Evolutionary conservation across 2,113 vertebrate genomes (phyloP).

Genomic region (Phrynosoma platyrhinos): DNA sequence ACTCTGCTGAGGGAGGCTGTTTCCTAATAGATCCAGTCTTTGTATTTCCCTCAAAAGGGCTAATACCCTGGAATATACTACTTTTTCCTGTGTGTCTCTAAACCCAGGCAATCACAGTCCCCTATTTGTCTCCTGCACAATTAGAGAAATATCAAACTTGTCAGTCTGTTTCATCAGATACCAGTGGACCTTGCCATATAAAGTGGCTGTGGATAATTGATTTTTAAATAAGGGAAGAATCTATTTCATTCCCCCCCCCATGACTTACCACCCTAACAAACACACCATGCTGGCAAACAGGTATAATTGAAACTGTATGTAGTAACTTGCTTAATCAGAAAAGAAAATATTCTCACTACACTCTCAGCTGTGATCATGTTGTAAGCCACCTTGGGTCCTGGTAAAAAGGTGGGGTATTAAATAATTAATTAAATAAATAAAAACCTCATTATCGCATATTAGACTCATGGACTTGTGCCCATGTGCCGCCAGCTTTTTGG

Average conservation of each 20-base stretch:
- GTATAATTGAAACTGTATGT: background rate
- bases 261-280: background rate
- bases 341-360: background rate
- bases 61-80: too few species aligned
- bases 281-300: background rate
- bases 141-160: background rate
- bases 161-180: background rate
- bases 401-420: background rate
- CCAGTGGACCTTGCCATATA: background rate
- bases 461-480: background rate
- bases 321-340: background rate
- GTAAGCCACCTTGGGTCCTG: background rate
- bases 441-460: background rate
- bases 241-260: background rate
- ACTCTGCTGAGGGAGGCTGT: background rate
- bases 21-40: background rate
- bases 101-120: too few species aligned
- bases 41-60: background rate
- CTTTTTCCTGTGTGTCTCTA: too few species aligned
- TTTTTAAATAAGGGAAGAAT: background rate
- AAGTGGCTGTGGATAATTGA: background rate
- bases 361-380: background rate
- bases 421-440: background rate
- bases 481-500: background rate
- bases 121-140: too few species aligned